phyloP scores from a whole-genome alignment of 2,113 vertebrate species.

The Himantopus leucocephalus region DNA sequence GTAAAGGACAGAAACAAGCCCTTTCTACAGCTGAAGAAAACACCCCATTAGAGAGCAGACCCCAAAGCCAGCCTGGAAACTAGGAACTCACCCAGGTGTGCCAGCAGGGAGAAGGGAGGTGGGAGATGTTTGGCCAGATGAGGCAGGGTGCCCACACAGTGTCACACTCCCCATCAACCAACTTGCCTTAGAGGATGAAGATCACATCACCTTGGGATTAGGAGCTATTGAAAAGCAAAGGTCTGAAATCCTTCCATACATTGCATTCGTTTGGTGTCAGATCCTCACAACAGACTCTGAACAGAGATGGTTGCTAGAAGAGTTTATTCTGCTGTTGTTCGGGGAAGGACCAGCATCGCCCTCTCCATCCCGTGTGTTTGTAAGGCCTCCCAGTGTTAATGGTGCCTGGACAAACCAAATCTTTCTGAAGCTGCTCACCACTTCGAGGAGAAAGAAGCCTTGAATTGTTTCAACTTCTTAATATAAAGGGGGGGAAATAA shows the following conservation, averaged over 20 bases:
- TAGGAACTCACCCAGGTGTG: neutral
- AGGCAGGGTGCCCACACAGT: fast-evolving
- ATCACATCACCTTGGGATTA: neutral
- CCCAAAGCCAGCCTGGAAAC: neutral
- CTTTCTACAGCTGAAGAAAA: neutral
- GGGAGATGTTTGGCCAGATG: neutral
- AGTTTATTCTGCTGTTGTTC: neutral
- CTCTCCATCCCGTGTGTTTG: neutral
- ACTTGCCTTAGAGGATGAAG: neutral
- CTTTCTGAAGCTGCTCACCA: neutral
- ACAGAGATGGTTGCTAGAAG: neutral
- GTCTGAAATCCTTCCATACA: neutral
- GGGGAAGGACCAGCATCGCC: neutral
- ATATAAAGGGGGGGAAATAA: neutral
- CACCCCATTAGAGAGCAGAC: fast-evolving
- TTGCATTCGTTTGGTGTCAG: neutral
- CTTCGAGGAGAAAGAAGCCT: neutral
- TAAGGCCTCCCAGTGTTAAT: neutral
- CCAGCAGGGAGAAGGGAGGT: neutral
- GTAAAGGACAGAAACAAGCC: neutral
- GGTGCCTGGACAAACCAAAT: neutral
- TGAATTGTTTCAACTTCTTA: neutral
- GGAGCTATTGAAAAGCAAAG: neutral
- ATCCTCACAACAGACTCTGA: neutral
- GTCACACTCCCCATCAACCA: neutral